These are phyloP conservation scores for Muntiacus reevesi DNA, from an alignment of 2,113 vertebrate genomes.

Conservation along the genomic window DNA sequence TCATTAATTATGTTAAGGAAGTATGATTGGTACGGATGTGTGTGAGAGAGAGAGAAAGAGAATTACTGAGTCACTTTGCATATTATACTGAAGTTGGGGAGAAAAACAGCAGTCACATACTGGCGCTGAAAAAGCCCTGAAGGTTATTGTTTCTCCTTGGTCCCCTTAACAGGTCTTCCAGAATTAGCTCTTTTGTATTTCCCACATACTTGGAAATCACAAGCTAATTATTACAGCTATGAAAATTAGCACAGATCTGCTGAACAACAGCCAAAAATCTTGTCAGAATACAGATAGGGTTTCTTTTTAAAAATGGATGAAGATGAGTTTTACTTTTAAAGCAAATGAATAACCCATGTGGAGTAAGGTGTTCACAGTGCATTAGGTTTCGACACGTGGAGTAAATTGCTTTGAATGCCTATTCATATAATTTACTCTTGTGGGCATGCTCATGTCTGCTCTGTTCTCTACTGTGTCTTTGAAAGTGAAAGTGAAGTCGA, in stretches of 20 bases:
- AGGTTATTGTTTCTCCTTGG: not conserved
- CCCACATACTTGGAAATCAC: not conserved
- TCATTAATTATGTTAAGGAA: not conserved
- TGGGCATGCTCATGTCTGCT: not conserved
- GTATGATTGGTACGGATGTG: not conserved
- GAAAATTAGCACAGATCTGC: not conserved
- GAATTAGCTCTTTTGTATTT: not conserved
- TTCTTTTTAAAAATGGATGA: not conserved
- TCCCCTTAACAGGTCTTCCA: not conserved
- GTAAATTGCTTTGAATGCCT: not conserved
- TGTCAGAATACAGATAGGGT: not conserved
- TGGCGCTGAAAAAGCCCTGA: not conserved
- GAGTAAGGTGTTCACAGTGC: not conserved
- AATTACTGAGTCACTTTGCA: not conserved
- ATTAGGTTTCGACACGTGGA: not conserved
- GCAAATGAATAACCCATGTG: not conserved
- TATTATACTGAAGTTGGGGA: not conserved
- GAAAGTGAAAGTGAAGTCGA: too few relatives aligned
- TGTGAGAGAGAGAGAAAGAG: not conserved
- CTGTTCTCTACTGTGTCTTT: not conserved
- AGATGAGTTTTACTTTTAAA: not conserved
- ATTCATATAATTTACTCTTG: not conserved
- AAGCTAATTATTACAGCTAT: not conserved
- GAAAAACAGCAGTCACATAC: not conserved
- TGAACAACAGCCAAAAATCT: not conserved